Conservation (phyloP, 1,140 invertebrate species). For the Nasonia longicornis region DNA sequence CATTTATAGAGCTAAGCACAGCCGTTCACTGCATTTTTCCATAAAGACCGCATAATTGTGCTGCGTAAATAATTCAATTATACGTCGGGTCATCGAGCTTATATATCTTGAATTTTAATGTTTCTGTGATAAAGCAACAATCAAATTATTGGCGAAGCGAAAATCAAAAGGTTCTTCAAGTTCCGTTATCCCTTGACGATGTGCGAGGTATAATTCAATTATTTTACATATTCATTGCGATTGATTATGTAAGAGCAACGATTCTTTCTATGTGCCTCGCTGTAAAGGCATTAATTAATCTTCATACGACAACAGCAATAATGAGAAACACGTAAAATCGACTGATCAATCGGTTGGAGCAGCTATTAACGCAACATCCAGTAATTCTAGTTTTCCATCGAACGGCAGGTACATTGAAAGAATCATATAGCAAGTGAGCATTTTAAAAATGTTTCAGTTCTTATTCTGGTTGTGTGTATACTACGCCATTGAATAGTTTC, state of each 20-base stretch:
- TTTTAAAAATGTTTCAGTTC: background rate
- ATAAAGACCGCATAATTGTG: background rate
- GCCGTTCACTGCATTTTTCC: slow-evolving; percentile 5
- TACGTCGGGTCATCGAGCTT: slow-evolving; percentile 21
- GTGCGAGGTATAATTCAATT: slow-evolving; percentile 22
- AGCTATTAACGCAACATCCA: too few relatives aligned
- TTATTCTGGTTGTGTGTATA: background rate
- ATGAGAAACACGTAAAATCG: too few relatives aligned
- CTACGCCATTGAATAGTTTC: background rate
- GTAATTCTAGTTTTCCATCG: background rate
- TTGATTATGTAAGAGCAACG: background rate
- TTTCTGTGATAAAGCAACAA: slow-evolving; percentile 26
- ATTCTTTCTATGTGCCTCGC: background rate
- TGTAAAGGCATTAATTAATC: background rate
- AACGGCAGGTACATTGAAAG: background rate
- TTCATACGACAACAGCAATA: background rate
- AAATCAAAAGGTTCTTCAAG: background rate
- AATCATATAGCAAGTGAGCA: background rate
- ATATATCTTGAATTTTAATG: background rate
- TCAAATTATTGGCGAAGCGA: background rate
- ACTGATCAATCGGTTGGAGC: too few relatives aligned
- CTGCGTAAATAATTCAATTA: slow-evolving; percentile 4
- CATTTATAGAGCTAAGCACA: slow-evolving; percentile 21
- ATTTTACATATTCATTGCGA: slow-evolving; percentile 10
- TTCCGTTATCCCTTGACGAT: background rate